A percentile compares a stretch with the other conserved stretches of the same genome.
Evolutionary conservation across 2,888 invertebrate species (phyloP).

Genomic region (Microplitis manilae): DNA sequence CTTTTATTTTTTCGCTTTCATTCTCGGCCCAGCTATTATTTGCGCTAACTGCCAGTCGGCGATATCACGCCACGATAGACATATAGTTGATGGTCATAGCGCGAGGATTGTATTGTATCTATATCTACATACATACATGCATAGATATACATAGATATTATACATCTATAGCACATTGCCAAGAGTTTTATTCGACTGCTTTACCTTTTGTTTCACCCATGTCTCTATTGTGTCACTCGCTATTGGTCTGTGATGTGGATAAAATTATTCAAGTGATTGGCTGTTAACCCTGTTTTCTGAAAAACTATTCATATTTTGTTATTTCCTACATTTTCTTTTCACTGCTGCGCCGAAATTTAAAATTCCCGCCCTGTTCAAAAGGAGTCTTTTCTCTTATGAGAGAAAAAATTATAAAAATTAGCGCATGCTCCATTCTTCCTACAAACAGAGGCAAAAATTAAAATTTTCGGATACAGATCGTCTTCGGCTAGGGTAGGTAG

Average conservation of each 20-base stretch:
- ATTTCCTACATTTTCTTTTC: too few relatives aligned
- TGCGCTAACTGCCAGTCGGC: constrained; percentile 51
- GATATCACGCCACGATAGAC: constrained; percentile 51
- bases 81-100: constrained; percentile 47
- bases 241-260: constrained; percentile 36
- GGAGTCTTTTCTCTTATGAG: too few relatives aligned
- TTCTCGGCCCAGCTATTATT: constrained; percentile 38
- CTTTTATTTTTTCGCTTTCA: constrained; percentile 37
- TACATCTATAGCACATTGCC: constrained; percentile 16
- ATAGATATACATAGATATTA: not conserved
- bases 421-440: too few relatives aligned
- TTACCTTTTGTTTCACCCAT: constrained; percentile 32
- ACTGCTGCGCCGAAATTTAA: too few relatives aligned
- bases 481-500: too few relatives aligned
- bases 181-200: constrained; percentile 17
- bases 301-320: not conserved
- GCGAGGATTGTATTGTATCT: constrained; percentile 45
- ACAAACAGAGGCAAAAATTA: too few relatives aligned
- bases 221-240: constrained; percentile 36
- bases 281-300: constrained; percentile 27
- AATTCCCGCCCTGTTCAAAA: too few relatives aligned
- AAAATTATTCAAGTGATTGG: constrained; percentile 25
- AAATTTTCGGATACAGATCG: too few relatives aligned
- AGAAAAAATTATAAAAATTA: too few relatives aligned
- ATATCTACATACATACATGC: constrained; percentile 18